These are phyloP conservation scores for Sinella curviseta DNA, from an alignment of 1,140 invertebrate genomes.

Conservation along the genomic window DNA sequence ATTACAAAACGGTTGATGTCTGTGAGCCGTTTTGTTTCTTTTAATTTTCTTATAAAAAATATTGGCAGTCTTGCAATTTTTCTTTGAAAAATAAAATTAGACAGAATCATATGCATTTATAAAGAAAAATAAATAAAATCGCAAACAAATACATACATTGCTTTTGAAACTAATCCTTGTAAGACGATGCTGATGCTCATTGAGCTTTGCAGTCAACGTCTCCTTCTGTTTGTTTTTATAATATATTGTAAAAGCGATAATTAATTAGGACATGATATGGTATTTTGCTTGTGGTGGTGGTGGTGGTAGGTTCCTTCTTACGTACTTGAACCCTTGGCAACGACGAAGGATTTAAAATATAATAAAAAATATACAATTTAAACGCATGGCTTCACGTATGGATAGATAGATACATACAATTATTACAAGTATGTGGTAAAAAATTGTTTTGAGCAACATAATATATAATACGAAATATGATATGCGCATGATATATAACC, in stretches of 20 bases:
- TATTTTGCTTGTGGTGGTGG: background rate
- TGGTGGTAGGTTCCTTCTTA: background rate
- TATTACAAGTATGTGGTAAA: too few species aligned
- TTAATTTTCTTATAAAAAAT: too few species aligned
- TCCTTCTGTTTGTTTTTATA: background rate
- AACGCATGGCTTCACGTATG: conserved; percentile 7
- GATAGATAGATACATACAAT: background rate
- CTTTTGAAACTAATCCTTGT: background rate
- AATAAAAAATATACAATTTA: background rate
- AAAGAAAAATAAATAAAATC: background rate
- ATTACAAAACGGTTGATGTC: too few species aligned
- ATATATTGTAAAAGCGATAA: conserved; percentile 5
- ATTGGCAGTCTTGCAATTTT: conserved; percentile 5
- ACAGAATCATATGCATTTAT: background rate
- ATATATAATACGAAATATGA: background rate
- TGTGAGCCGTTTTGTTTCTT: too few species aligned
- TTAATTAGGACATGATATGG: conserved; percentile 14
- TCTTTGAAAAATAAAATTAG: background rate
- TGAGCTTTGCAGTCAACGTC: background rate
- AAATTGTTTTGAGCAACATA: too few species aligned
- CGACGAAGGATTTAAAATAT: background rate
- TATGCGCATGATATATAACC: background rate
- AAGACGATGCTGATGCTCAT: background rate
- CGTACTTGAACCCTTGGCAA: background rate
- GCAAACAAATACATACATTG: background rate